These are phyloP conservation scores for Bombus ignitus DNA, from an alignment of 1,140 invertebrate genomes.

Conservation along the genomic window DNA sequence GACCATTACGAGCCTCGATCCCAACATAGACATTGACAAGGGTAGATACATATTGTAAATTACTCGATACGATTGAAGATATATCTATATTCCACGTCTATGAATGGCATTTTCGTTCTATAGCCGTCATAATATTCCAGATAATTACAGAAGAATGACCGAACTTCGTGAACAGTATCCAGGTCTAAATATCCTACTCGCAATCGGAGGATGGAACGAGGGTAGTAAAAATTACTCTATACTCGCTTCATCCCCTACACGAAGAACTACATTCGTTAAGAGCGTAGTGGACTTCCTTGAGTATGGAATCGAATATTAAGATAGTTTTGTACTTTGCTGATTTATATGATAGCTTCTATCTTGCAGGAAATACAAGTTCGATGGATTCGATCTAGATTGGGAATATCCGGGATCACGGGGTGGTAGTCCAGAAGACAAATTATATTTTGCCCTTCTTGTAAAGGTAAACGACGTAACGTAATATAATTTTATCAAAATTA, in stretches of 20 bases:
- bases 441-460: slow-evolving; percentile 89
- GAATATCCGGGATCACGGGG: slow-evolving; percentile 91
- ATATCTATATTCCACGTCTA: neutral
- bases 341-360: neutral
- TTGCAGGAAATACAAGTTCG: slow-evolving; percentile 89
- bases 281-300: slow-evolving; percentile 86
- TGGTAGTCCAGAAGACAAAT: slow-evolving; percentile 88
- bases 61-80: neutral
- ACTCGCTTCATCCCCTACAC: slow-evolving; percentile 85
- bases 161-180: slow-evolving; percentile 87
- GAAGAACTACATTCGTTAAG: slow-evolving; percentile 85
- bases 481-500: neutral
- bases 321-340: neutral
- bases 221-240: slow-evolving; percentile 91
- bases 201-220: slow-evolving; percentile 95
- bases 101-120: neutral
- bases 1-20: slow-evolving; percentile 87
- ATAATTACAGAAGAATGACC: slow-evolving; percentile 87
- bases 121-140: neutral
- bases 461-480: slow-evolving; percentile 18
- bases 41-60: slow-evolving; percentile 81
- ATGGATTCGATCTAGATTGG: slow-evolving; percentile 92
- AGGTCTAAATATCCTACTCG: slow-evolving; percentile 89
- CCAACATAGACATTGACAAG: slow-evolving; percentile 89
- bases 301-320: slow-evolving; percentile 76